Evolutionary conservation across 2,888 invertebrate genomes (phyloP), one percentile per base, ranked within the genome.

Genomic region (Entomobrya multifasciata): DNA sequence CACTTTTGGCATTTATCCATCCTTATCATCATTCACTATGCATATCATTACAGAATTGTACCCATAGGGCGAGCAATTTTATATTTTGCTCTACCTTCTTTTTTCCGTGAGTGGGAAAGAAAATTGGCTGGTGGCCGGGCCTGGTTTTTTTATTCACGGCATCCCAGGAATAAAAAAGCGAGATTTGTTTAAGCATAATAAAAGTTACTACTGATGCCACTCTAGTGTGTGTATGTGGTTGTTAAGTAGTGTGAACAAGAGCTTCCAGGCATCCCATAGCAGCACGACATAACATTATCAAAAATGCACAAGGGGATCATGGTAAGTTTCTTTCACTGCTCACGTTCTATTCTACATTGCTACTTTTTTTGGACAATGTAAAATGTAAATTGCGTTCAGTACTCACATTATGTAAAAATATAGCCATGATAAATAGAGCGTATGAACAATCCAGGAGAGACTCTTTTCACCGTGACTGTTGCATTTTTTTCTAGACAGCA

Each of bases 231-330:
- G n/a, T n/a, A n/a, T n/a, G n/a, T n/a, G n/a, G n/a, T 22, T n/a
- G 25, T 8, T 22, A 4, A 22, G 11, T 10, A 55, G 55, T 30
- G 76, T n/a, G 55, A 76, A 76, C 76, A 55, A 55, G 55, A 52
- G 76, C 76, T 76, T 76, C 76, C 76, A 76, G 76, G 76, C 76
- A 55, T 49, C 76, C n/a, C 22, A 55, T 55, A 36, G 36, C 36
- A 36, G 36, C 36, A 36, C 8, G 36, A 36, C 36, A 36, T 60
- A 22, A 20, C 25, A 22, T 27, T 22, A 60, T 25, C 22, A 60
- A 60, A 60, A 60, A 60, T 60, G 25, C 57, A 60, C 57, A 13
- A 25, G 57, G 57, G 57, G 27, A 27, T 60, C 36, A 36, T 36
- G 8, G 5, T 36, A n/a, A n/a, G n/a, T 36, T 36, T 36, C 36